Evolutionary conservation across 2,113 vertebrate species (phyloP), one percentile per base, ranked within the genome.

Genomic region (Rattus norvegicus): DNA sequence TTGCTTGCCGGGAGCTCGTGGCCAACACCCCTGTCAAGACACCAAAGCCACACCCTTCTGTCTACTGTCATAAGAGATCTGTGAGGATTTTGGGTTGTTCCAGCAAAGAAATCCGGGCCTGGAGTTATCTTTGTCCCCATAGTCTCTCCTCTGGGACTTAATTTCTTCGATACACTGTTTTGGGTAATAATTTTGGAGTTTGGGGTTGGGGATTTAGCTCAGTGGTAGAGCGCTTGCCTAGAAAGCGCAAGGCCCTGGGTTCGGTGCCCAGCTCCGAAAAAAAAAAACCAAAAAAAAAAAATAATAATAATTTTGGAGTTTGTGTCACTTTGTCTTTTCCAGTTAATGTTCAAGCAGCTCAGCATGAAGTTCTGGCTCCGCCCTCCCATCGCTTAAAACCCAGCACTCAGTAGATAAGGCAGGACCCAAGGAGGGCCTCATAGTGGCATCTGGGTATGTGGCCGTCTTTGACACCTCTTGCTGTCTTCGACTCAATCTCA

Each of bases 111-210:
- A 87, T 26, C n/a, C 49, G 36, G 20, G 7, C 43, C 43, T 65
- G 52, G 49, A 76, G 52, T 70, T 88, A 26, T 61, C 49, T 56
- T 92, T 87, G 56, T 90, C 43, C 43, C 20, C 30, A 39, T 33
- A 20, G 9, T 77, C 95, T 87, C 19, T 84, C n/a, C 72, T 87
- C 63, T 69, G 36, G 12, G 63, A 80, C 14, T 84, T 86, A 20
- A 83, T 79, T 92, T 90, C 77, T 91, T 90, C 87, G 80, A 70
- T 67, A 90, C 28, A 16, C 11, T 30, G 5, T 85, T 92, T 87
- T 47, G 85, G 88, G 8, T 70, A 67, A 85, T 54, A 17, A 36
- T 59, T 91, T 93, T 87, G 19, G 43, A 87, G 30, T 87, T 90
- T 26, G 69, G n/a, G n/a, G n/a, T n/a, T n/a, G n/a, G n/a, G n/a